phyloP scores from a whole-genome alignment of 2,113 vertebrate genomes.

The Lasiurus borealis region DNA sequence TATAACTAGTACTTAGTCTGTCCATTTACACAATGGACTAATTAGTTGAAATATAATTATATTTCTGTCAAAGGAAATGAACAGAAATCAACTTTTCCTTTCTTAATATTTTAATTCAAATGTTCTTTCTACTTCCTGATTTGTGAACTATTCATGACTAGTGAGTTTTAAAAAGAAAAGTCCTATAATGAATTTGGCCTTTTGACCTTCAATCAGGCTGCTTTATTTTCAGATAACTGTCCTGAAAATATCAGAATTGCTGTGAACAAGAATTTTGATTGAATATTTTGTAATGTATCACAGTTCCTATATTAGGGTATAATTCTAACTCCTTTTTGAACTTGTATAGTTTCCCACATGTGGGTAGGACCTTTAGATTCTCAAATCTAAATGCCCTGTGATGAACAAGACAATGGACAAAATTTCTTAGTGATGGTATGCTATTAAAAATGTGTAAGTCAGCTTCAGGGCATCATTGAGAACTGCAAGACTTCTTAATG shows the following conservation, averaged over 20 bases:
- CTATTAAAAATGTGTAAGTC: slow-evolving; percentile 25
- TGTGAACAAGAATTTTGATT: slow-evolving; percentile 77
- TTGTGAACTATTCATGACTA: slow-evolving; percentile 58
- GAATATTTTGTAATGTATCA: slow-evolving; percentile 68
- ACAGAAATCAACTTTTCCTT: slow-evolving; percentile 59
- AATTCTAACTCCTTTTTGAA: slow-evolving; percentile 52
- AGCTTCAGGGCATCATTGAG: not conserved
- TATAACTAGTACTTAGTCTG: slow-evolving; percentile 19
- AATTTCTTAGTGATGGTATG: slow-evolving; percentile 38
- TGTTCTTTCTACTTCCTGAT: slow-evolving; percentile 50
- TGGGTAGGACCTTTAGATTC: not conserved
- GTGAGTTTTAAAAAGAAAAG: slow-evolving; percentile 51
- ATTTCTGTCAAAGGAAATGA: slow-evolving; percentile 69
- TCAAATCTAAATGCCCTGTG: slow-evolving; percentile 59
- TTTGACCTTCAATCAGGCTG: slow-evolving; percentile 74
- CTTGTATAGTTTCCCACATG: not conserved
- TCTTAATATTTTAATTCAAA: slow-evolving; percentile 63
- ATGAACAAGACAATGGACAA: slow-evolving; percentile 50
- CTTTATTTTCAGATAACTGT: slow-evolving; percentile 70
- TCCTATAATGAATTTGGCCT: slow-evolving; percentile 31
- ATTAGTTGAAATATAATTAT: slow-evolving; percentile 71
- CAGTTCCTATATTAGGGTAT: slow-evolving; percentile 54
- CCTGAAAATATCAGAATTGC: slow-evolving; percentile 70
- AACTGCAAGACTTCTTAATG: not conserved
- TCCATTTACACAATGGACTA: slow-evolving; percentile 64